Conservation (phyloP, 2,113 vertebrate genomes). For the Clarias batrachus region DNA sequence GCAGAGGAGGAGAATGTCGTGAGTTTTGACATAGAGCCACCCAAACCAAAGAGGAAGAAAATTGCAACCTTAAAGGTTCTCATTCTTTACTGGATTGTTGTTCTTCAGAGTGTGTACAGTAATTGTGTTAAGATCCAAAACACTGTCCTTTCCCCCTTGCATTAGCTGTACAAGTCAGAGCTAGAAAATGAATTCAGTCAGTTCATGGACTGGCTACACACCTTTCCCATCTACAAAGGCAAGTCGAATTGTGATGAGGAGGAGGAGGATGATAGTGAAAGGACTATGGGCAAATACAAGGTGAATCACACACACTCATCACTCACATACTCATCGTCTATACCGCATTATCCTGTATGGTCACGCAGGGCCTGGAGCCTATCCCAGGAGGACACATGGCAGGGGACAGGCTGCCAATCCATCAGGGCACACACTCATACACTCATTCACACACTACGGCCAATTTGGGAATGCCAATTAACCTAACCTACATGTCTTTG, state of each 20-base stretch:
- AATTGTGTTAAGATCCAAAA: not conserved
- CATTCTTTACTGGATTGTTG: not conserved
- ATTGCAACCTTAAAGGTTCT: slow-evolving; percentile 74
- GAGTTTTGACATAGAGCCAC: slow-evolving; percentile 63
- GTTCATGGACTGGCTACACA: slow-evolving; percentile 89
- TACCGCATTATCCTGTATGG: no score
- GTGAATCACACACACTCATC: slow-evolving; percentile 61
- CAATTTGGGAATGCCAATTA: no score
- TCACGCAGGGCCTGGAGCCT: no score
- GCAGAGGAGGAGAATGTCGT: slow-evolving; percentile 63
- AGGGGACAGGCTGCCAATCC: no score
- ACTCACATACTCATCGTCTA: no score
- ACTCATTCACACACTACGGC: no score
- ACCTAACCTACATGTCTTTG: no score
- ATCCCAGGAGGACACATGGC: no score
- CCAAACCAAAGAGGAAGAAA: slow-evolving; percentile 68
- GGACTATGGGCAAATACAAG: slow-evolving; percentile 92
- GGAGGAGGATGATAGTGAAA: slow-evolving; percentile 77
- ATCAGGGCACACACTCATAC: no score
- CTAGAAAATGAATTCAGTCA: slow-evolving; percentile 86
- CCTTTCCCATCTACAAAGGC: slow-evolving; percentile 83
- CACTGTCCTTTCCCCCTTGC: not conserved
- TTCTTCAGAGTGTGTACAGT: not conserved
- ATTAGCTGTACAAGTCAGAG: slow-evolving; percentile 82
- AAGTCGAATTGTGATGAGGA: slow-evolving; percentile 77